phyloP scores from a whole-genome alignment of 2,113 vertebrate species.

The Embiotoca jacksoni region DNA sequence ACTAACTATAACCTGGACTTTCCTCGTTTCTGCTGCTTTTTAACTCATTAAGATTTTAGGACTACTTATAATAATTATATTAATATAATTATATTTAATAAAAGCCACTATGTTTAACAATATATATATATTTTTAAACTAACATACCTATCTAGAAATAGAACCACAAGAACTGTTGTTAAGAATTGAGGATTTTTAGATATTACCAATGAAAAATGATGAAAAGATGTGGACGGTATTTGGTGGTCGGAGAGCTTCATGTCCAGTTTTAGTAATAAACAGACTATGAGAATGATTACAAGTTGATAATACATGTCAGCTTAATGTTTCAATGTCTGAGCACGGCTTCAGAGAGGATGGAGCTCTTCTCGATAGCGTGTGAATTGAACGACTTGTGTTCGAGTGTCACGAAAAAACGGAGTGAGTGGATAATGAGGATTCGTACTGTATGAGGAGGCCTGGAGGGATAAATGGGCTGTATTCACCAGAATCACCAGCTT shows the following conservation, averaged over 20 bases:
- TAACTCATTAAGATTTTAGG: too few species aligned
- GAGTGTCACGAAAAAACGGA: conserved; percentile 24
- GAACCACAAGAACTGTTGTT: too few species aligned
- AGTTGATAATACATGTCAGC: neutral
- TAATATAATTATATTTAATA: too few species aligned
- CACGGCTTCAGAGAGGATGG: neutral
- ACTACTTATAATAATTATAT: too few species aligned
- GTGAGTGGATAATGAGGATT: conserved; percentile 41
- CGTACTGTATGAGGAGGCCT: conserved; percentile 8
- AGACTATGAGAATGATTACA: neutral
- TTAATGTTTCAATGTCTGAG: conserved; percentile 24
- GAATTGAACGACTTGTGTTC: conserved; percentile 8
- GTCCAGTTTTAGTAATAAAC: neutral
- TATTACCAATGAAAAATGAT: too few species aligned
- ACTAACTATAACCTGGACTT: too few species aligned
- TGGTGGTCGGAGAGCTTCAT: neutral
- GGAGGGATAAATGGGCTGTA: conserved; percentile 6
- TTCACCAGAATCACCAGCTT: conserved; percentile 36
- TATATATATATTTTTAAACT: too few species aligned
- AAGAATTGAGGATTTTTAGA: too few species aligned
- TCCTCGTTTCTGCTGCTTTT: too few species aligned
- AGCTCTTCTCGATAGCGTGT: neutral
- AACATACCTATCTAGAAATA: too few species aligned
- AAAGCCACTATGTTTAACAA: too few species aligned
- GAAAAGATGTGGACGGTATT: neutral